phyloP scores from a whole-genome alignment of 1,140 invertebrate species.

The Doryteuthis pealeii region DNA sequence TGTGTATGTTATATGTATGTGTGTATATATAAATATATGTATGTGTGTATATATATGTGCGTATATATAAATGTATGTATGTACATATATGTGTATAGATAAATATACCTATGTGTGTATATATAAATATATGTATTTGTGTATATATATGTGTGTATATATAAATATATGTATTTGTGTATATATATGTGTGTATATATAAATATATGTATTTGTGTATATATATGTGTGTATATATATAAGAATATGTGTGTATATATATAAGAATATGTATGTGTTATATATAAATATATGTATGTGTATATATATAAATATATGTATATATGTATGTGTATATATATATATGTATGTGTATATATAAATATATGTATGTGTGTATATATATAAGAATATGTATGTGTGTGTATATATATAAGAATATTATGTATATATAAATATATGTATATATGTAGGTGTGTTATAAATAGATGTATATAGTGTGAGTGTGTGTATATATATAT shows the following conservation, averaged over 20 bases:
- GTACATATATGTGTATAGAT: too few species aligned
- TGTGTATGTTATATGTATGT: too few species aligned
- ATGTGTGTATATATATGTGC: background rate
- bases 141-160: background rate
- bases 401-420: background rate
- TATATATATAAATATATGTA: background rate
- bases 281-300: background rate
- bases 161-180: background rate
- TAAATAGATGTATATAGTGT: background rate
- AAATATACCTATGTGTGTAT: background rate
- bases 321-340: conserved; percentile 1
- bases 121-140: background rate
- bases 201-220: background rate
- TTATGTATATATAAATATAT: background rate
- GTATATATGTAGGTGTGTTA: background rate
- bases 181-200: background rate
- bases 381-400: too few species aligned
- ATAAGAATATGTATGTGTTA: background rate
- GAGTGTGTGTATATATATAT: background rate
- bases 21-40: background rate
- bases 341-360: background rate
- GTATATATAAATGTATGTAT: too few species aligned
- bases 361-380: background rate
- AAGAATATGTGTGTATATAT: background rate
- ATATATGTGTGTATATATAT: background rate